A percentile compares a stretch with the other conserved stretches of the same genome.
Conservation (phyloP, 2,797 vertebrate genomes). For the Sebastes diaconus region DNA sequence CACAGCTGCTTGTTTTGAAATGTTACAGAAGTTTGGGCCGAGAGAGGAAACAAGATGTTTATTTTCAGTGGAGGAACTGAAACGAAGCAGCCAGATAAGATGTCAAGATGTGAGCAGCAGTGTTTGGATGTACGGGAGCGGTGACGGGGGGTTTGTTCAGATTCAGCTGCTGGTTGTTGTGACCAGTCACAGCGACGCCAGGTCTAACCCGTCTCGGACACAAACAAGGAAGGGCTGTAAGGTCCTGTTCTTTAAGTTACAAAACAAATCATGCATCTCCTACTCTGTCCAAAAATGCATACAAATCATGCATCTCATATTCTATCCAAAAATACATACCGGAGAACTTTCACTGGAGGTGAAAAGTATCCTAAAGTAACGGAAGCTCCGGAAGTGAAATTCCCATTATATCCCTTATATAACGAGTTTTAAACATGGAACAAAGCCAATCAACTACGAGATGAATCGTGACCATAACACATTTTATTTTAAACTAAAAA, state of each 20-base stretch:
- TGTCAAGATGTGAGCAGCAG: constrained; percentile 24
- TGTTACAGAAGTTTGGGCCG: constrained; percentile 19
- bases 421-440: too few species aligned
- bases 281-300: background rate
- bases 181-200: constrained; percentile 2
- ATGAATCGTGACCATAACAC: too few species aligned
- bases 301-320: constrained; percentile 4
- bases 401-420: too few species aligned
- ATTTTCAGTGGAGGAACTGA: background rate
- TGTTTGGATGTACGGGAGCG: background rate
- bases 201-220: constrained; percentile 3
- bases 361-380: background rate
- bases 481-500: too few species aligned
- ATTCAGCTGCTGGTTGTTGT: constrained; percentile 21
- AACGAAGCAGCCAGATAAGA: constrained; percentile 17
- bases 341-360: background rate
- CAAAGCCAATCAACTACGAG: too few species aligned
- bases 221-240: background rate
- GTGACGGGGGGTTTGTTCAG: constrained; percentile 33
- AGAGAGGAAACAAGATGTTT: constrained; percentile 14
- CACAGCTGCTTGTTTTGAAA: constrained; percentile 28
- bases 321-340: background rate
- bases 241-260: background rate
- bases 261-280: constrained; percentile 9
- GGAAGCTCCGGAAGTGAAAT: too few species aligned